phyloP scores from a whole-genome alignment of 2,113 vertebrate genomes.

The Hyla sarda region DNA sequence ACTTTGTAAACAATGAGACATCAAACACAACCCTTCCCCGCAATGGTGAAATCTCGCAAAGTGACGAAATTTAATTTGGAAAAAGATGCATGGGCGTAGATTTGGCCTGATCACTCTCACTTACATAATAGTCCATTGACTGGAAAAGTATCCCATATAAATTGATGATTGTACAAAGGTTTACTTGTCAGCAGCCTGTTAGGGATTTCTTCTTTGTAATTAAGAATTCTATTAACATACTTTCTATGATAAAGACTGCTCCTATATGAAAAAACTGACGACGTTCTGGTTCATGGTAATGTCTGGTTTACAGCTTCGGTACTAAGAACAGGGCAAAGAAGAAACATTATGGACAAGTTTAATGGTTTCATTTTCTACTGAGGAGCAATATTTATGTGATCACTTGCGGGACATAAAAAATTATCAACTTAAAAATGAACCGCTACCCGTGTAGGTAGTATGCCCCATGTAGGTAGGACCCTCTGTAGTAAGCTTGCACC shows the following conservation, averaged over 20 bases:
- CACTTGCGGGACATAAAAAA: too few relatives aligned
- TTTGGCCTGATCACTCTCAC: conserved; percentile 11
- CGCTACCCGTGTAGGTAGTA: too few relatives aligned
- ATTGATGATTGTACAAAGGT: neutral
- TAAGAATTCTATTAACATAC: conserved; percentile 15
- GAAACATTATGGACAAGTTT: too few relatives aligned
- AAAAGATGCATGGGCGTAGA: neutral
- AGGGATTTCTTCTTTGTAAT: neutral
- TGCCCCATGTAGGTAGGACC: too few relatives aligned
- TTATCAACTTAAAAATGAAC: too few relatives aligned
- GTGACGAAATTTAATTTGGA: conserved; percentile 48
- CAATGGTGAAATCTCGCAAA: conserved; percentile 11
- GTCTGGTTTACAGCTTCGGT: neutral
- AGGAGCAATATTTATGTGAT: too few relatives aligned
- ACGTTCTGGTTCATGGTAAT: neutral
- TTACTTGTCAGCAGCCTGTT: neutral
- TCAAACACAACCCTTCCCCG: conserved; percentile 68
- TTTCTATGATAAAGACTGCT: neutral
- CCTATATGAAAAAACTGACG: neutral
- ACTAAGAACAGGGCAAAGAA: neutral
- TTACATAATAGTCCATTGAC: conserved; percentile 1
- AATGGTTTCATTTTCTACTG: too few relatives aligned
- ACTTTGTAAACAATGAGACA: conserved; percentile 70
- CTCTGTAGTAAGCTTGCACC: too few relatives aligned
- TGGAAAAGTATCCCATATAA: neutral